Evolutionary conservation across 2,888 invertebrate genomes (phyloP).

Genomic region (Coenonympha glycerion): DNA sequence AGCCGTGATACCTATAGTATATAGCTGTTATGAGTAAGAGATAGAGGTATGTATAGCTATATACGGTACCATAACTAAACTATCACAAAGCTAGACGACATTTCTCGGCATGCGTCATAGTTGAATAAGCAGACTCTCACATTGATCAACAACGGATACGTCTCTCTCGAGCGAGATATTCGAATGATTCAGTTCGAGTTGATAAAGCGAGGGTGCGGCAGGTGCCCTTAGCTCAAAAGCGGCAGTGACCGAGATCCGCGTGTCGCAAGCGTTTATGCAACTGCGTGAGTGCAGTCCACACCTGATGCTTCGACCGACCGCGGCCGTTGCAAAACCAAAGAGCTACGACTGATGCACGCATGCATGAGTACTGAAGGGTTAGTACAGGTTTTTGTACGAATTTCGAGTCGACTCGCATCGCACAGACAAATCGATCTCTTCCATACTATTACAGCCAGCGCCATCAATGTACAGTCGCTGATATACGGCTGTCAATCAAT

Average conservation of each 20-base stretch:
- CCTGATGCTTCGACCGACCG: conserved; percentile 56
- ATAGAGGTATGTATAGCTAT: no score
- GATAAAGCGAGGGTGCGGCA: conserved; percentile 41
- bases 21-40: no score
- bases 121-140: neutral
- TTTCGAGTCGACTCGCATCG: no score
- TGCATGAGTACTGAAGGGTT: no score
- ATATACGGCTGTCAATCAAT: no score
- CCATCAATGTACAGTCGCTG: no score
- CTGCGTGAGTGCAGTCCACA: conserved; percentile 63
- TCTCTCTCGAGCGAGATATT: conserved; percentile 14
- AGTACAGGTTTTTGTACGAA: no score
- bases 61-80: no score
- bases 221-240: conserved; percentile 51
- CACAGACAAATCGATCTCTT: no score
- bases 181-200: conserved; percentile 20
- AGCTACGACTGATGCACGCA: conserved; percentile 40
- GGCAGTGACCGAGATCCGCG: conserved; percentile 73
- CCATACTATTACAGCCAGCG: no score
- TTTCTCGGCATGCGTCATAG: neutral
- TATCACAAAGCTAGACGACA: no score
- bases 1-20: no score
- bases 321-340: conserved; percentile 59
- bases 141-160: neutral
- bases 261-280: conserved; percentile 72